A percentile compares a stretch with the other conserved stretches of the same genome.
Evolutionary conservation across 1,140 invertebrate genomes (phyloP).

Genomic region (Arctopsyche grandis): DNA sequence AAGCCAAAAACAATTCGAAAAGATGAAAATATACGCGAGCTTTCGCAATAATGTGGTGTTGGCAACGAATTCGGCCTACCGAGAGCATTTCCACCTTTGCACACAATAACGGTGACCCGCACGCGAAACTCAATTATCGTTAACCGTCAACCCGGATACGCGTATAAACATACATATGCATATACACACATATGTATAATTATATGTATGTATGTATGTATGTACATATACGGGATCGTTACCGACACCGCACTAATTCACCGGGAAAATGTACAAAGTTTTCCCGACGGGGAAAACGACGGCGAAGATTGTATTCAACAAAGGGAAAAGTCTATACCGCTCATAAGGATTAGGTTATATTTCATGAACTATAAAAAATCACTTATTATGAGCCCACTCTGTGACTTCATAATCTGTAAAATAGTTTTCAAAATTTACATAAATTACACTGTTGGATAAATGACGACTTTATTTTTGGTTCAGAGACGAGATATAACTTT

Average conservation of each 20-base stretch:
- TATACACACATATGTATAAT: not conserved
- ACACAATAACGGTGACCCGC: slow-evolving; percentile 20
- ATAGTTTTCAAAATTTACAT: too few species aligned
- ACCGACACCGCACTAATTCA: not conserved
- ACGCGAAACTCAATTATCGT: slow-evolving; percentile 20
- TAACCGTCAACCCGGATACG: not conserved
- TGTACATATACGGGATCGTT: not conserved
- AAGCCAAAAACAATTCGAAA: not conserved
- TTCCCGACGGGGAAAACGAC: not conserved
- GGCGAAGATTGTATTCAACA: too few species aligned
- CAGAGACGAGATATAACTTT: too few species aligned
- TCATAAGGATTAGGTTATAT: too few species aligned
- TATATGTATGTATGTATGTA: not conserved
- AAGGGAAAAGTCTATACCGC: too few species aligned
- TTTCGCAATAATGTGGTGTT: not conserved
- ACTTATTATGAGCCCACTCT: too few species aligned
- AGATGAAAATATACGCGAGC: slow-evolving; percentile 16
- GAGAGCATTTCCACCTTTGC: not conserved
- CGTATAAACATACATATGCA: not conserved
- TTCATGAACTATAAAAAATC: too few species aligned
- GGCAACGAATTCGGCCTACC: not conserved
- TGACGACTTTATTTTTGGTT: too few species aligned
- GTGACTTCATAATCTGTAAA: too few species aligned
- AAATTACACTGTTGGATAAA: too few species aligned
- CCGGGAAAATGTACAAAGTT: slow-evolving; percentile 10